Evolutionary conservation across 2,113 vertebrate species (phyloP).

Genomic region (Sceloporus undulatus): DNA sequence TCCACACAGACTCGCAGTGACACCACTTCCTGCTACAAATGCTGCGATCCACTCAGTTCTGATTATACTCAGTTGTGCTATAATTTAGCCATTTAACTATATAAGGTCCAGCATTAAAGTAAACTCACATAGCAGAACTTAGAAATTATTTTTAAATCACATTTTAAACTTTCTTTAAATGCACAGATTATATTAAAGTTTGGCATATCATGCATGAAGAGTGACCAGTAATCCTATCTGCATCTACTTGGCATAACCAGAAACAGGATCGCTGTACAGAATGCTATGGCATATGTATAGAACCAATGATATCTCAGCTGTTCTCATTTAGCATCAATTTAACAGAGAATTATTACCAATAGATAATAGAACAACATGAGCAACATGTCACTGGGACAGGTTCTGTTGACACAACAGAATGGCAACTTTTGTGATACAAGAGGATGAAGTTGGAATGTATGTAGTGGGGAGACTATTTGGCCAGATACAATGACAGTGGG

Average conservation of each 20-base stretch:
- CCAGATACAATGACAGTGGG: constrained; percentile 2
- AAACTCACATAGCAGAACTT: too few species aligned
- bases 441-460: not conserved
- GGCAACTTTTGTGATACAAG: constrained; percentile 12
- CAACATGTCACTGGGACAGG: constrained; percentile 8
- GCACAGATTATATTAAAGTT: too few species aligned
- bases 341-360: not conserved
- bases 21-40: not conserved
- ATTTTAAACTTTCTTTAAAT: not conserved
- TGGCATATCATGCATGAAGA: not conserved
- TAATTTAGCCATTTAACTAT: not conserved
- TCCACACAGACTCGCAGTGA: too few species aligned
- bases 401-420: constrained; percentile 26
- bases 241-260: not conserved
- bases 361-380: not conserved
- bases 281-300: not conserved
- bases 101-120: too few species aligned
- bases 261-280: not conserved
- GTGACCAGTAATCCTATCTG: not conserved
- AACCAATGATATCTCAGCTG: not conserved
- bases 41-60: too few species aligned
- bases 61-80: not conserved
- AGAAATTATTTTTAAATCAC: too few species aligned
- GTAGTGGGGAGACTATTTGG: not conserved
- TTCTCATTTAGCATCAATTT: not conserved